phyloP scores from a whole-genome alignment of 2,888 invertebrate genomes.

The Sphaerophoria rueppellii region DNA sequence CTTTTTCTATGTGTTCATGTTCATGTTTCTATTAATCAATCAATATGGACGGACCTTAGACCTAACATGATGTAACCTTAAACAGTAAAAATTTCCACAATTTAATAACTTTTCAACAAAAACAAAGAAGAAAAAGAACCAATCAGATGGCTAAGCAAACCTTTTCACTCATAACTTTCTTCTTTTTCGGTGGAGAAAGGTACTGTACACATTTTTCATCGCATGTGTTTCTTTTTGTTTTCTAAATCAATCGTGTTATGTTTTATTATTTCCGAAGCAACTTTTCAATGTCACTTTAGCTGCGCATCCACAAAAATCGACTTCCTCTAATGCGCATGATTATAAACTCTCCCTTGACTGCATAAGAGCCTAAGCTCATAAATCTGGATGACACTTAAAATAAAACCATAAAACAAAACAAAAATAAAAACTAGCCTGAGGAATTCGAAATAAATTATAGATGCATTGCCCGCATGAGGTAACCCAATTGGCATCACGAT shows the following conservation, averaged over 20 bases:
- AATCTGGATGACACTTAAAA: conserved; percentile 53
- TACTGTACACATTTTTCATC: conserved; percentile 11
- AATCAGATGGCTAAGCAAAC: background rate
- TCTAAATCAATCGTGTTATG: conserved; percentile 16
- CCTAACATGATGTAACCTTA: too few species aligned
- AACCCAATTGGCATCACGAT: conserved; percentile 71
- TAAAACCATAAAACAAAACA: conserved; percentile 4
- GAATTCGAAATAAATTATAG: conserved; percentile 51
- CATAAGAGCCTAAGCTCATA: conserved; percentile 15
- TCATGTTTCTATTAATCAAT: too few species aligned
- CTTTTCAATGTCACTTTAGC: conserved; percentile 30
- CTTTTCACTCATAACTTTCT: conserved; percentile 15
- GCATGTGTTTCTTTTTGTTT: background rate
- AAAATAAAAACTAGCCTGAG: conserved; percentile 3
- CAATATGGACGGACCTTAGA: too few species aligned
- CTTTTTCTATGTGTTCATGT: too few species aligned
- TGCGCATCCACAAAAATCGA: conserved; percentile 11
- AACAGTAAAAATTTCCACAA: too few species aligned
- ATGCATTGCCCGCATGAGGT: conserved; percentile 68
- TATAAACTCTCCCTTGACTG: conserved; percentile 1
- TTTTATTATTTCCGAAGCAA: conserved; percentile 30
- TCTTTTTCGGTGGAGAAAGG: conserved; percentile 9
- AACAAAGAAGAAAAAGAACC: background rate
- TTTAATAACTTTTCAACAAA: too few species aligned
- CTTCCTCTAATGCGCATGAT: conserved; percentile 22